A percentile compares a stretch with the other conserved stretches of the same genome.
Conservation (phyloP, 2,113 vertebrate species). For the Siniperca chuatsi region DNA sequence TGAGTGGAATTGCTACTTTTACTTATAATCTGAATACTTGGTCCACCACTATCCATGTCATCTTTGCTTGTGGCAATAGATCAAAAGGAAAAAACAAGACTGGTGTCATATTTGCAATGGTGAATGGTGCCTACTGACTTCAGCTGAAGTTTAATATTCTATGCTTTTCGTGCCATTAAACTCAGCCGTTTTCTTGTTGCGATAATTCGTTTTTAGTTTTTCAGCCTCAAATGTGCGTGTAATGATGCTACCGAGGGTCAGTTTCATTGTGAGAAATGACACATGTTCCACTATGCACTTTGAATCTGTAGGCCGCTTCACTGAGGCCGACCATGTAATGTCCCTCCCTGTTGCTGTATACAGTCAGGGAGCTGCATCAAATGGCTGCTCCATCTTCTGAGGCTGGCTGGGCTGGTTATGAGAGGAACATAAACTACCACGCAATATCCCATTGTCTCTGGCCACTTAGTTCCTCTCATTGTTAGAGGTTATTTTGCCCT, state of each 20-base stretch:
- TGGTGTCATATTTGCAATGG: slow-evolving; percentile 6
- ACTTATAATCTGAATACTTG: neutral
- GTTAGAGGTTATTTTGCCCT: slow-evolving; percentile 84
- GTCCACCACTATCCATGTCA: neutral
- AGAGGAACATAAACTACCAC: slow-evolving; percentile 81
- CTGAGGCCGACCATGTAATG: slow-evolving; percentile 86
- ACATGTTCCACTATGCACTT: slow-evolving; percentile 61
- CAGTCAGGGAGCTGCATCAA: slow-evolving; percentile 86
- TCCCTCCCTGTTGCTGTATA: slow-evolving; percentile 87
- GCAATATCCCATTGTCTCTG: slow-evolving; percentile 83
- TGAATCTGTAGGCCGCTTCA: slow-evolving; percentile 84
- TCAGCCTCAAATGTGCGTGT: slow-evolving; percentile 65
- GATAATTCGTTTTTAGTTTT: slow-evolving; percentile 40
- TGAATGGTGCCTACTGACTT: slow-evolving; percentile 37
- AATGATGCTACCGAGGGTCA: slow-evolving; percentile 81
- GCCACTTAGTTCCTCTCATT: slow-evolving; percentile 83
- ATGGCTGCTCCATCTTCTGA: slow-evolving; percentile 84
- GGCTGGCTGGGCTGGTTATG: slow-evolving; percentile 84
- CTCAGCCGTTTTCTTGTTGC: slow-evolving; percentile 30
- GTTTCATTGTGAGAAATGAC: slow-evolving; percentile 74
- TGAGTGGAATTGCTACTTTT: neutral
- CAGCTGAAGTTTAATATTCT: slow-evolving; percentile 33
- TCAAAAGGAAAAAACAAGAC: slow-evolving; percentile 26
- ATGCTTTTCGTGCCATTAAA: slow-evolving; percentile 41
- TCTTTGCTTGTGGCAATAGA: slow-evolving; percentile 5